Evolutionary conservation across 2,888 invertebrate genomes (phyloP).

Genomic region (Eristalis intricaria): DNA sequence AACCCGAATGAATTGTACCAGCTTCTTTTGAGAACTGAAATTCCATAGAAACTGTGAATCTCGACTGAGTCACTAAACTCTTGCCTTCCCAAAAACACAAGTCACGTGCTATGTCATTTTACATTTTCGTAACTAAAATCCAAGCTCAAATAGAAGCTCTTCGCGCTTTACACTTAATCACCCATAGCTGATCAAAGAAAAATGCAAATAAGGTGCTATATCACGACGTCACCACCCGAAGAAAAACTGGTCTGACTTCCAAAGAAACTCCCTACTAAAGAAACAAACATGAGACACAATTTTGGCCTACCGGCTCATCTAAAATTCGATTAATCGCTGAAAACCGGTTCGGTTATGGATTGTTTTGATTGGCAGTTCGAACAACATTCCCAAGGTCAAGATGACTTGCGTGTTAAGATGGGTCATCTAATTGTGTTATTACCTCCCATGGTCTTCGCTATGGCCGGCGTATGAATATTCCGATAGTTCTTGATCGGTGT

Average conservation of each 20-base stretch:
- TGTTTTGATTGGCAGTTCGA: neutral
- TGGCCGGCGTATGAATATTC: constrained; percentile 73
- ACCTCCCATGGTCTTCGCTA: neutral
- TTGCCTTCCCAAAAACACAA: no score
- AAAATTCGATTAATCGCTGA: neutral
- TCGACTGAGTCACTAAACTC: no score
- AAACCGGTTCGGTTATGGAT: neutral
- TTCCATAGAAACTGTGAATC: no score
- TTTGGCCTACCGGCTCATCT: neutral
- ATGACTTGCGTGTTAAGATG: neutral
- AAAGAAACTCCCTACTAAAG: neutral
- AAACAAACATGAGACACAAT: neutral
- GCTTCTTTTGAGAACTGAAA: no score
- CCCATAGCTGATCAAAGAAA: no score
- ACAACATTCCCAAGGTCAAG: neutral
- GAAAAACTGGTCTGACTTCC: neutral
- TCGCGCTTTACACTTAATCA: no score
- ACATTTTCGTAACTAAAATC: no score
- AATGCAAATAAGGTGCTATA: no score
- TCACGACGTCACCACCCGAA: neutral
- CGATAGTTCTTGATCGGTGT: constrained; percentile 75
- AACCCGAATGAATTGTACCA: no score
- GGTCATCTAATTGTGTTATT: neutral
- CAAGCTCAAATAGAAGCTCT: no score
- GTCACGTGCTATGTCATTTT: no score